Evolutionary conservation across 1,140 invertebrate species (phyloP).

Genomic region (Steinernema feltiae): DNA sequence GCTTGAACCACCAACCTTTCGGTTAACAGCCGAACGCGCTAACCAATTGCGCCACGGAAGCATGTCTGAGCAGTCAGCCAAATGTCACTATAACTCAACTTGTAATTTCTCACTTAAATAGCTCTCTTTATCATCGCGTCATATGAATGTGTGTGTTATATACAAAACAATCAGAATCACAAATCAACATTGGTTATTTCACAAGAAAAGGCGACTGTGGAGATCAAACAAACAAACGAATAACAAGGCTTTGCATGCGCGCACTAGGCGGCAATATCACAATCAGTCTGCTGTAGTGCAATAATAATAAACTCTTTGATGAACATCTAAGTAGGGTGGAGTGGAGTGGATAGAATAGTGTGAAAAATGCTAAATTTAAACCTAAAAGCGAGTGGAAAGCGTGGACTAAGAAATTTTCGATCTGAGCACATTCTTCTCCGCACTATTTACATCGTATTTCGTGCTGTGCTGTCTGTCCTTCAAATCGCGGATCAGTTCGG

Average conservation of each 20-base stretch:
- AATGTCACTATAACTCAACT: too few relatives aligned
- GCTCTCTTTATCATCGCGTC: background rate
- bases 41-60: constrained; percentile 14
- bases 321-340: too few relatives aligned
- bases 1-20: constrained; percentile 33
- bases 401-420: background rate
- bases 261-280: too few relatives aligned
- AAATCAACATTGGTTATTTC: background rate
- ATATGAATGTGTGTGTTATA: background rate
- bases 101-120: background rate
- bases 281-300: too few relatives aligned
- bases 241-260: background rate
- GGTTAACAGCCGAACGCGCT: constrained; percentile 33
- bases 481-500: background rate
- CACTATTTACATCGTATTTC: background rate
- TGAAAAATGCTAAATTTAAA: background rate
- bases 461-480: background rate
- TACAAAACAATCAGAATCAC: background rate
- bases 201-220: background rate
- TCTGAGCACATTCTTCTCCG: background rate
- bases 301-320: too few relatives aligned
- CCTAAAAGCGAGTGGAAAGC: background rate
- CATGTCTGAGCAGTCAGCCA: too few relatives aligned
- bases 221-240: background rate
- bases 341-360: background rate